These are phyloP conservation scores for Nemurella pictetii DNA, from an alignment of 2,888 invertebrate species.

Conservation along the genomic window DNA sequence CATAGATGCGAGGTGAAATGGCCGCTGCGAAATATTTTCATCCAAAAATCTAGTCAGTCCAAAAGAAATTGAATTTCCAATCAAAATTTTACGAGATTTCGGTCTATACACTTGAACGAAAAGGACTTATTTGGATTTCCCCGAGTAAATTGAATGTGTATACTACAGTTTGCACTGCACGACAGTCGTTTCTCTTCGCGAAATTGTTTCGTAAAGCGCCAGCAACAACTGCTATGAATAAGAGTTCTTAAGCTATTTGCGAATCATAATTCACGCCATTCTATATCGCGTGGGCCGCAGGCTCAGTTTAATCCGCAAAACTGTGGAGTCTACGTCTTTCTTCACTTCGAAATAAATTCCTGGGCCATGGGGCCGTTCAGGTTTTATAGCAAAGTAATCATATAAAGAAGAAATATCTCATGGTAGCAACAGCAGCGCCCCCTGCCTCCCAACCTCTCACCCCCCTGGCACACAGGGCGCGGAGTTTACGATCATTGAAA, in stretches of 20 bases:
- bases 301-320: conserved; percentile 1
- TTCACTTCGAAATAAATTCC: conserved; percentile 14
- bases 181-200: neutral
- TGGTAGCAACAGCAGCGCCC: neutral
- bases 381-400: conserved; percentile 39
- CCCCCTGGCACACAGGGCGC: neutral
- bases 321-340: neutral
- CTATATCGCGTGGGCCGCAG: neutral
- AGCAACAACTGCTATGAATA: neutral
- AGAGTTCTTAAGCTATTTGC: neutral
- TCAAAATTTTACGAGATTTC: neutral
- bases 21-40: no score
- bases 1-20: neutral
- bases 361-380: conserved; percentile 1
- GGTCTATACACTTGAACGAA: neutral
- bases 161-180: no score
- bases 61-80: neutral
- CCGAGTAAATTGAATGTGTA: neutral
- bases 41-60: no score
- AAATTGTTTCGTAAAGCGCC: neutral
- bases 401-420: conserved; percentile 34
- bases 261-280: neutral
- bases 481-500: neutral
- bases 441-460: neutral
- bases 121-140: neutral